Evolutionary conservation across 2,113 vertebrate genomes (phyloP), one percentile per base, ranked within the genome.

Genomic region (Saimiri boliviensis): DNA sequence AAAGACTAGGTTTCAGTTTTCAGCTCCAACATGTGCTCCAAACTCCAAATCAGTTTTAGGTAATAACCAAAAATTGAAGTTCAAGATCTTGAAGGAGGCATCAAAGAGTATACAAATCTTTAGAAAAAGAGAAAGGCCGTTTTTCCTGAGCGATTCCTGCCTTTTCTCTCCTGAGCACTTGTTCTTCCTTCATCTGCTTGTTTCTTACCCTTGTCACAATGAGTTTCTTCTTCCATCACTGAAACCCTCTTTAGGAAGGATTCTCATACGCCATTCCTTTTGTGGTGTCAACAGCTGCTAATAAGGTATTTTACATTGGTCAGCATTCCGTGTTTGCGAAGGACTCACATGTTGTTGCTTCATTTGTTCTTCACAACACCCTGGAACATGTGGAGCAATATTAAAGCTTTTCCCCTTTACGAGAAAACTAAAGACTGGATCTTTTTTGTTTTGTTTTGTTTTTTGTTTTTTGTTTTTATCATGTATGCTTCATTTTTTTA

Each of bases 381-480:
- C 40, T 3, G 35, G 11, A 30, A 30, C 20, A 27, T 0, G 1
- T 3, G 35, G 8, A 40, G 27, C 12, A 19, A 21, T 30, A 6
- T 52, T 45, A 4, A 42, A n/a, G 47, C 3, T 54, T 74, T 71
- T 88, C 32, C 42, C 74, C 20, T 87, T 63, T 42, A 49, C 4
- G 32, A 54, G 73, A 63, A 88, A 45, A 52, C n/a, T 42, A 25
- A 76, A 20, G 63, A 42, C 25, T 49, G 60, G 49, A 13, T 4
- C 49, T 49, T n/a, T n/a, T n/a, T n/a, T n/a, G n/a, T n/a, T n/a
- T n/a, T n/a, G n/a, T n/a, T n/a, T n/a, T n/a, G n/a, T n/a, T n/a
- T n/a, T n/a, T n/a, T n/a, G n/a, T n/a, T n/a, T n/a, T n/a, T n/a
- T n/a, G n/a, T n/a, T n/a, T n/a, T n/a, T n/a, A n/a, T n/a, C n/a